phyloP scores from a whole-genome alignment of 2,113 vertebrate genomes.

The Prionailurus viverrinus region DNA sequence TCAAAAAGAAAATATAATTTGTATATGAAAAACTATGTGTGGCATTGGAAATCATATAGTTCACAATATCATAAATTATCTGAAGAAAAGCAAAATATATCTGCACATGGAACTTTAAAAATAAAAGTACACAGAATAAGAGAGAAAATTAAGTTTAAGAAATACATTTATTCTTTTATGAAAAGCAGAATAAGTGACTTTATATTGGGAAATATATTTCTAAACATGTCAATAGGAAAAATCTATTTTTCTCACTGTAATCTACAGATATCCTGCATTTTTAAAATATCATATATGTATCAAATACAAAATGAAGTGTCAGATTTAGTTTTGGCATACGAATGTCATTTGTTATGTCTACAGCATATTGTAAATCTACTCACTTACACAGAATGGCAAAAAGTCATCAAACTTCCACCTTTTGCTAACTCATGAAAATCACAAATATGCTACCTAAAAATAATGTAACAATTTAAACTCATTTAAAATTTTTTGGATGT shows the following conservation, averaged over 20 bases:
- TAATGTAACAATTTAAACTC: neutral
- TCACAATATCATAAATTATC: neutral
- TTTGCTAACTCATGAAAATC: neutral
- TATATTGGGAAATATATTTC: neutral
- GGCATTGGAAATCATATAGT: neutral
- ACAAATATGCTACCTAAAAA: neutral
- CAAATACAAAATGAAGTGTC: neutral
- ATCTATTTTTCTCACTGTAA: neutral
- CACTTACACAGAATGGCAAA: neutral
- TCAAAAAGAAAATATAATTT: neutral
- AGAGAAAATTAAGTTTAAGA: neutral
- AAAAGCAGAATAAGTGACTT: neutral
- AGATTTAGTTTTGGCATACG: neutral
- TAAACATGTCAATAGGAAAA: neutral
- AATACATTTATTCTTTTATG: neutral
- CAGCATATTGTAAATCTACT: neutral
- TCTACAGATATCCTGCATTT: neutral
- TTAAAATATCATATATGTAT: neutral
- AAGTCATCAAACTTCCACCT: neutral
- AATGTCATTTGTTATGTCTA: neutral
- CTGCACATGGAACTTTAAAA: neutral
- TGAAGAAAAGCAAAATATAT: neutral
- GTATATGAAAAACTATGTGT: neutral
- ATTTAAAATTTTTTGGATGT: neutral
- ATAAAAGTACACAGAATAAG: neutral